phyloP scores from a whole-genome alignment of 37 sponge, comb jelly and placozoan genomes.

The Eunapius fragilis region DNA sequence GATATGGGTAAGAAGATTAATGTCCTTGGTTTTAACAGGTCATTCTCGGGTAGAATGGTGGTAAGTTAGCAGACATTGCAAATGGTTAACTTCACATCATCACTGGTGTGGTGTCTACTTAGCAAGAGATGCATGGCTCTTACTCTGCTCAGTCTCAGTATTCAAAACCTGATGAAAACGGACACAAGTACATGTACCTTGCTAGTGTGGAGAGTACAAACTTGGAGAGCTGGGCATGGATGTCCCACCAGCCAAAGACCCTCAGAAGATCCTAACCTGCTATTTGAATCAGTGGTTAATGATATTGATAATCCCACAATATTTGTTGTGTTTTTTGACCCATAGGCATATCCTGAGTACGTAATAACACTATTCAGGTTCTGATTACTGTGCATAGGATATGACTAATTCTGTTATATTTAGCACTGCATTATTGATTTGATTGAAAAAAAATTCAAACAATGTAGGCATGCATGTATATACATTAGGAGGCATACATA shows the following conservation, averaged over 20 bases:
- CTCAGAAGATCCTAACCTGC: neutral
- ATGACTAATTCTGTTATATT: too few species aligned
- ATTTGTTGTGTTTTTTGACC: slow-evolving; percentile 68
- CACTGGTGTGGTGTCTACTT: slow-evolving; percentile 72
- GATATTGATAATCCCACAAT: slow-evolving; percentile 52
- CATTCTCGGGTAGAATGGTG: slow-evolving; percentile 16
- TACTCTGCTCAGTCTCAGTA: slow-evolving; percentile 52
- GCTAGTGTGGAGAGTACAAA: slow-evolving; percentile 58
- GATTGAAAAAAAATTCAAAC: too few species aligned
- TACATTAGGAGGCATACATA: too few species aligned
- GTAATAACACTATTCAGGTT: slow-evolving; percentile 29
- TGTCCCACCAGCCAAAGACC: slow-evolving; percentile 58
- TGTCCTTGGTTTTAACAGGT: slow-evolving; percentile 8
- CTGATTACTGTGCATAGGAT: too few species aligned
- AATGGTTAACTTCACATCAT: neutral
- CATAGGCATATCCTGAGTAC: slow-evolving; percentile 71
- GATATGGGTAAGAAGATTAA: slow-evolving; percentile 10
- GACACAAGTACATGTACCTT: slow-evolving; percentile 55
- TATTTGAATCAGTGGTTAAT: slow-evolving; percentile 59
- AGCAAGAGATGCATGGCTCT: slow-evolving; percentile 59
- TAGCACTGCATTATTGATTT: too few species aligned
- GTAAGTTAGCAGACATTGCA: too few species aligned
- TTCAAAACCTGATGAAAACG: slow-evolving; percentile 51
- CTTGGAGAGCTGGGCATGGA: slow-evolving; percentile 8
- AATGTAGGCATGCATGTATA: too few species aligned